Percentiles rank a stretch among this genome's conserved stretches.
Evolutionary conservation across 2,113 vertebrate species (phyloP).

Genomic region (Mus spicilegus): DNA sequence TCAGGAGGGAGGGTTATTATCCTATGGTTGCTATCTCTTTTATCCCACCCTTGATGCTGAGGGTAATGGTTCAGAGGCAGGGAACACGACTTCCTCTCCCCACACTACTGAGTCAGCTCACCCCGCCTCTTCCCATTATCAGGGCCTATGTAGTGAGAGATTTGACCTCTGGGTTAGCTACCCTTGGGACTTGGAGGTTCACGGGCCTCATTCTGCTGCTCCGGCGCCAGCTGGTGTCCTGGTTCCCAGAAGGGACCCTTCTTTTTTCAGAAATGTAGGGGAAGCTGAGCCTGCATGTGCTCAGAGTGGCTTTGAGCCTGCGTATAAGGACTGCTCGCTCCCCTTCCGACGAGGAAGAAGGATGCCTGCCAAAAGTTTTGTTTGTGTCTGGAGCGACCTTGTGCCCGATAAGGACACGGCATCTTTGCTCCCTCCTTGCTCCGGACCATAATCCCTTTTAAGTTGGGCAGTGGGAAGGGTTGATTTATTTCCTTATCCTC

Average conservation of each 20-base stretch:
- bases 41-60: accelerated
- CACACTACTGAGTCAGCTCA: not conserved
- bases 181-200: not conserved
- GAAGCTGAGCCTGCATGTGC: not conserved
- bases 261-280: not conserved
- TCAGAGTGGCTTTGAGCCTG: constrained; percentile 40
- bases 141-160: accelerated
- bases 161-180: not conserved
- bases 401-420: constrained; percentile 76
- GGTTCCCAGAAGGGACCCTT: not conserved
- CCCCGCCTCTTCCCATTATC: accelerated
- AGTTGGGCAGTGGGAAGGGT: constrained; percentile 49
- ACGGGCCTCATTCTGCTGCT: not conserved
- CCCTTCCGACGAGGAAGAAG: not conserved
- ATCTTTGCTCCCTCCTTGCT: constrained; percentile 62
- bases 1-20: not conserved
- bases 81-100: not conserved
- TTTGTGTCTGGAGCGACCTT: constrained; percentile 77
- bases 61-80: not conserved
- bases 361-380: constrained; percentile 72
- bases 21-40: not conserved
- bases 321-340: constrained; percentile 17
- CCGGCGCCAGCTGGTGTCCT: not conserved
- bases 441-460: constrained; percentile 66
- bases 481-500: constrained; percentile 70